These are phyloP conservation scores for Cynoglossus semilaevis DNA, from an alignment of 2,113 vertebrate genomes.

Conservation along the genomic window DNA sequence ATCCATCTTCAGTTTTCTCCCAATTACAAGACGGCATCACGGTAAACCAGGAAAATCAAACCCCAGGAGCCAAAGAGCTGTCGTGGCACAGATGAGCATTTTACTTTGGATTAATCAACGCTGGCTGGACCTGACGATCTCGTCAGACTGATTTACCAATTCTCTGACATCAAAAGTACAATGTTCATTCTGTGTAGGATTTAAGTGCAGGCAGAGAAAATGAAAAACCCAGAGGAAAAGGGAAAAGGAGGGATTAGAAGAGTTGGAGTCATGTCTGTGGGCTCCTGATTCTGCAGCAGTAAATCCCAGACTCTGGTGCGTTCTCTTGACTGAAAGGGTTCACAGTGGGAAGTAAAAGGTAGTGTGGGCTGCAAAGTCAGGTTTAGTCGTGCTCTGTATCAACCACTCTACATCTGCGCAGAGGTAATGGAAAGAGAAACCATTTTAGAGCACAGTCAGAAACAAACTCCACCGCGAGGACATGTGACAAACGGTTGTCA, in stretches of 20 bases:
- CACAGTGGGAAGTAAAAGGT: slow-evolving; percentile 13
- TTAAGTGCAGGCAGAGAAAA: background rate
- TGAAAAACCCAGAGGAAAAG: background rate
- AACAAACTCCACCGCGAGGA: background rate
- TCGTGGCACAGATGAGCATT: background rate
- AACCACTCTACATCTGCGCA: slow-evolving; percentile 16
- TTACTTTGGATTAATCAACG: background rate
- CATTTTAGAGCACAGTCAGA: background rate
- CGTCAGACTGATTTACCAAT: no score
- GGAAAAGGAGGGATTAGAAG: slow-evolving; percentile 7
- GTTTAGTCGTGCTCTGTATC: background rate
- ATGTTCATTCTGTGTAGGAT: no score
- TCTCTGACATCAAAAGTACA: no score
- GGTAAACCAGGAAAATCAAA: background rate
- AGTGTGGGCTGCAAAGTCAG: slow-evolving; percentile 12
- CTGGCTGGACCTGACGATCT: no score
- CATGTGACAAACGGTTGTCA: slow-evolving; percentile 20
- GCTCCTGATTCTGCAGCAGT: slow-evolving; percentile 1
- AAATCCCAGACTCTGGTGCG: background rate
- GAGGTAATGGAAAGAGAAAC: slow-evolving; percentile 5
- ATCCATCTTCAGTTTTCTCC: slow-evolving; percentile 31
- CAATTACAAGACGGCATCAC: slow-evolving; percentile 14
- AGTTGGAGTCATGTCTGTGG: background rate
- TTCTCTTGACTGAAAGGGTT: slow-evolving; percentile 18
- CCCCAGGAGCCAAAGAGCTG: slow-evolving; percentile 5